These are phyloP conservation scores for Machimus atricapillus DNA, from an alignment of 2,888 invertebrate genomes.

Conservation along the genomic window DNA sequence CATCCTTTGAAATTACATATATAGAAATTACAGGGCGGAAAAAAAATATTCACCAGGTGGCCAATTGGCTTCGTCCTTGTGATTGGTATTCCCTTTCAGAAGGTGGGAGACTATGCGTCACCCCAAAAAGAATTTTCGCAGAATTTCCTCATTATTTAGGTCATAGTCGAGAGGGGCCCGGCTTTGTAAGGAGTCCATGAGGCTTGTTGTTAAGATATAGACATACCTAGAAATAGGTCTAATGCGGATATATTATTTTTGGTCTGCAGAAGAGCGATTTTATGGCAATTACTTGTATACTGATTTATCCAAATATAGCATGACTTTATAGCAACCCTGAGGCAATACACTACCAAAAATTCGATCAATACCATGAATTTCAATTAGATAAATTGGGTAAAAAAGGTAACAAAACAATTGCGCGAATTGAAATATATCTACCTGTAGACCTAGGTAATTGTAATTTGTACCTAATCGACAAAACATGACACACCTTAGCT, in stretches of 20 bases:
- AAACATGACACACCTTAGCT: neutral
- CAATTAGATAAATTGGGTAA: neutral
- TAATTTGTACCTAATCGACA: neutral
- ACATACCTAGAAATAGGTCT: neutral
- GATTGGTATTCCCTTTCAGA: neutral
- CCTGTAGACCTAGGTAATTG: neutral
- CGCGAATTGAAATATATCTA: neutral
- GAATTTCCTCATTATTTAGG: constrained; percentile 10
- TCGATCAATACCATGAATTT: neutral
- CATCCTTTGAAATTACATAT: neutral
- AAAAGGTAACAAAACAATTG: neutral
- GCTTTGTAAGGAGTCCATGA: neutral
- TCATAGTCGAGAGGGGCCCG: neutral
- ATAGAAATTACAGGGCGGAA: neutral
- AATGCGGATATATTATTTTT: neutral
- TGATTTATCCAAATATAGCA: neutral
- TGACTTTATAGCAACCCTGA: neutral
- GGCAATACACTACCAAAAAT: neutral
- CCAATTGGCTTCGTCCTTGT: neutral
- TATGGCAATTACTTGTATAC: neutral
- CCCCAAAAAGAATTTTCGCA: neutral
- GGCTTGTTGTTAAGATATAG: neutral
- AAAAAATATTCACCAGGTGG: neutral
- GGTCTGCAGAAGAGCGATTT: neutral
- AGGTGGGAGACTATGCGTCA: constrained; percentile 6